phyloP scores from a whole-genome alignment of 2,888 invertebrate species.

The Stratiomys singularior region DNA sequence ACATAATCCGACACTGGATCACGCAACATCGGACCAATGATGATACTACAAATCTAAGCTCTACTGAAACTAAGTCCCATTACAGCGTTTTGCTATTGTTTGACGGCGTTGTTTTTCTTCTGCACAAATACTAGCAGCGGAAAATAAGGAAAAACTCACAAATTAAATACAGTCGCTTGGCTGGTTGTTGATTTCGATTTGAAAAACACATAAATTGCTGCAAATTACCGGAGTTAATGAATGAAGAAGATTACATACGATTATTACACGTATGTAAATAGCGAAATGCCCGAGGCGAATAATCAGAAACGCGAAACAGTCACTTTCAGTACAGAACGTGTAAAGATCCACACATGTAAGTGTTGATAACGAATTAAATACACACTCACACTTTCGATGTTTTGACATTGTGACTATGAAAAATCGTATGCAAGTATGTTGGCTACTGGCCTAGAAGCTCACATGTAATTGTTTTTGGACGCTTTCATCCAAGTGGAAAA shows the following conservation, averaged over 20 bases:
- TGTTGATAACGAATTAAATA: background rate
- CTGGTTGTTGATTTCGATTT: background rate
- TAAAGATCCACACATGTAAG: background rate
- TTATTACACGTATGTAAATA: constrained; percentile 3
- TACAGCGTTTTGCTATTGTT: background rate
- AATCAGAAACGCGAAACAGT: background rate
- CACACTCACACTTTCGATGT: no score
- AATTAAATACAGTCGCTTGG: background rate
- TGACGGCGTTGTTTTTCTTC: background rate
- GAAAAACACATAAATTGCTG: constrained; percentile 36
- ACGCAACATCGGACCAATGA: background rate
- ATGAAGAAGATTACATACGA: constrained; percentile 9
- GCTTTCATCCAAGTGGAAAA: background rate
- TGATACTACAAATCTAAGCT: background rate
- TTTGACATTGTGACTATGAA: background rate
- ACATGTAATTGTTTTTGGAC: constrained; percentile 12
- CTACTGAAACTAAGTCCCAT: background rate
- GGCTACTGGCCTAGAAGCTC: background rate
- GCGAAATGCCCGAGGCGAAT: background rate
- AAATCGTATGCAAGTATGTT: constrained; percentile 4
- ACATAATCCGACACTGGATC: background rate
- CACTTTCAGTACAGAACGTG: background rate
- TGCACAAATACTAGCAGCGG: background rate
- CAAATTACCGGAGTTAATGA: constrained; percentile 23
- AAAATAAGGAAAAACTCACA: background rate